Evolutionary conservation across 2,113 vertebrate species (phyloP), one percentile per base, ranked within the genome.

Genomic region (Brachyhypopomus gauderio): DNA sequence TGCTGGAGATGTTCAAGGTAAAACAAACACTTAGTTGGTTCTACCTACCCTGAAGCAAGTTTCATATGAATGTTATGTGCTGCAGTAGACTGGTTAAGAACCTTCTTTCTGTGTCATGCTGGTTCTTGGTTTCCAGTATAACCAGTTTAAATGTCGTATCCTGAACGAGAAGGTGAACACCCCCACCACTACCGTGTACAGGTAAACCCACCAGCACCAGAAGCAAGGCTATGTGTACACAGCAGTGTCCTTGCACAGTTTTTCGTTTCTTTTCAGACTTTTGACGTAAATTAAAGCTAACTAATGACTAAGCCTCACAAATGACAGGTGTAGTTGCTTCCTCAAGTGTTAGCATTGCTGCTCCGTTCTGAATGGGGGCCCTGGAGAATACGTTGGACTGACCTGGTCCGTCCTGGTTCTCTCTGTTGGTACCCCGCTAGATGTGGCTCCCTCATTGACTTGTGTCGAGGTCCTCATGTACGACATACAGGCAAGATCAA

Each of bases 1-100:
- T 99, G 55, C 88, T 99, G 78, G 94, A 96, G 88, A 98, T 99
- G 98, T 99, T 99, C 87, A 97, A 98, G 96, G 98, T 98, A 85
- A 89, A 85, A 60, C 0, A 12, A 36, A 11, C 9, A 8, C 45
- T 22, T 30, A 30, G 23, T 1, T 11, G 5, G 6, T 45, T 1
- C 41, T 45, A 52, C 45, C 20, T 5, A 12, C 30, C 30, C 30
- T 30, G 30, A 19, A 11, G 19, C 12, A 12, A 0, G 22, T 38
- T 22, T n/a, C 6, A 38, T 67, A 67, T 7, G 36, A 38, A 6
- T 2, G 3, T n/a, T n/a, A 7, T 60, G 3, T n/a, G 2, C n/a
- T 60, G 6, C n/a, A n/a, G 6, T 60, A n/a, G 4, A n/a, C n/a
- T 60, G 3, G 20, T n/a, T 17, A 30, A 36, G 4, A 38, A 67